These are phyloP conservation scores for Trissolcus basalis DNA, from an alignment of 1,140 invertebrate species.

Conservation along the genomic window DNA sequence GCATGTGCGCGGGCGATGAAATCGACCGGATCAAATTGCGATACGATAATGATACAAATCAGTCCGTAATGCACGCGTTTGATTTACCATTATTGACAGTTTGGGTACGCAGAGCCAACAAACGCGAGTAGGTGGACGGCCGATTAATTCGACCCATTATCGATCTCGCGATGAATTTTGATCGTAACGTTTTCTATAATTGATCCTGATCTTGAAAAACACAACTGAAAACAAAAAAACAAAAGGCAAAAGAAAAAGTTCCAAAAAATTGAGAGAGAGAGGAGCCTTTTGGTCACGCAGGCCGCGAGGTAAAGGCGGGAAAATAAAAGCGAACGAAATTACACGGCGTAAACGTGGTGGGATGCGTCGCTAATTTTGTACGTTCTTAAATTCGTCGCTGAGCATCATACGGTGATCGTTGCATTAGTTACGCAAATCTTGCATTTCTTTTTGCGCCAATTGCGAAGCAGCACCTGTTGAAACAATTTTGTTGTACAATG, in stretches of 20 bases:
- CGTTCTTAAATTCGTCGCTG: slow-evolving; percentile 63
- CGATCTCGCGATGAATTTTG: neutral
- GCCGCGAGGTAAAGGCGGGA: slow-evolving; percentile 42
- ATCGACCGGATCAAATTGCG: slow-evolving; percentile 55
- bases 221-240: too few relatives aligned
- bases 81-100: slow-evolving; percentile 54
- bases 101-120: slow-evolving; percentile 20
- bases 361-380: slow-evolving; percentile 61
- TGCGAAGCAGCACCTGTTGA: slow-evolving; percentile 24
- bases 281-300: neutral
- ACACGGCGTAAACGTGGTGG: slow-evolving; percentile 59
- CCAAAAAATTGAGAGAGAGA: neutral
- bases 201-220: too few relatives aligned
- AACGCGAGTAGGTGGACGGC: slow-evolving; percentile 6
- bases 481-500: slow-evolving; percentile 4
- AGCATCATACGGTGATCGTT: slow-evolving; percentile 59
- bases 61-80: slow-evolving; percentile 42
- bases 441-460: slow-evolving; percentile 27
- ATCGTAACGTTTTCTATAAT: neutral
- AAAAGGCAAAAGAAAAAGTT: too few relatives aligned
- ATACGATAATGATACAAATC: slow-evolving; percentile 60
- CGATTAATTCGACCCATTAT: slow-evolving; percentile 24
- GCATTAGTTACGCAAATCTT: slow-evolving; percentile 61
- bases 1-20: slow-evolving; percentile 57
- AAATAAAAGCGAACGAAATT: slow-evolving; percentile 43